Base-by-base conservation (phyloP, 2,113 vertebrate species). In the Aphyosemion australe region DNA sequence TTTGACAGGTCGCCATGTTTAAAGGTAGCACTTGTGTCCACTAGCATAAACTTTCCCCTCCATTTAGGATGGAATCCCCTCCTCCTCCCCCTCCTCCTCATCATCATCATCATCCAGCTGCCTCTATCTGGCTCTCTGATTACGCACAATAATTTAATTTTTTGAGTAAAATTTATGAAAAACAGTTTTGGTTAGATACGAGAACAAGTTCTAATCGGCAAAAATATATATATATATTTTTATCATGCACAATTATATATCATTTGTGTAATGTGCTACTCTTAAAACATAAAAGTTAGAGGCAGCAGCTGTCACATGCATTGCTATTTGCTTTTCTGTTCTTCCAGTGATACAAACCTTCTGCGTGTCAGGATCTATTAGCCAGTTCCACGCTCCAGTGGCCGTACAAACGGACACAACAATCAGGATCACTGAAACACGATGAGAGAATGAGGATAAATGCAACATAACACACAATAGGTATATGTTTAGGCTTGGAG, bases 311-410 rank as follows among this genome's bases (percentile, higher is more conserved):
- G 18, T 15, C 2, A 58, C 20, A 26, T 11, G 4, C 4, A 6
- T 26, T 26, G 13, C 13, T 31, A 14, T 51, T 18, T 19, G 34
- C 9, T 9, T 56, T 39, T 8, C 6, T 3, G 14, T 12, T 52
- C 31, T 12, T 45, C 14, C 0, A 39, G 8, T 12, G 50, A 47
- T 46, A 52, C 78, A 86, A 79, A 98, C 97, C 94, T 99, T 99
- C 81, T 99, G 97, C 72, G 97, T 99, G 83, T 99, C 97, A 0
- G 97, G 97, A 67, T 99, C 97, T 94, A 99, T 99, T 80, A 99
- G 89, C 97, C 97, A 99, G 88, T 99, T 99, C 97, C 97, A 99
- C 58, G 97, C 97, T 67, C 97, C 97, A 37, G 97, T 99, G 61
- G 97, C 97, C 64, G 97, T 99, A 83, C 97, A 99, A 37, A 99